Conservation (phyloP, 2,797 vertebrate species). For the Lutra lutra region DNA sequence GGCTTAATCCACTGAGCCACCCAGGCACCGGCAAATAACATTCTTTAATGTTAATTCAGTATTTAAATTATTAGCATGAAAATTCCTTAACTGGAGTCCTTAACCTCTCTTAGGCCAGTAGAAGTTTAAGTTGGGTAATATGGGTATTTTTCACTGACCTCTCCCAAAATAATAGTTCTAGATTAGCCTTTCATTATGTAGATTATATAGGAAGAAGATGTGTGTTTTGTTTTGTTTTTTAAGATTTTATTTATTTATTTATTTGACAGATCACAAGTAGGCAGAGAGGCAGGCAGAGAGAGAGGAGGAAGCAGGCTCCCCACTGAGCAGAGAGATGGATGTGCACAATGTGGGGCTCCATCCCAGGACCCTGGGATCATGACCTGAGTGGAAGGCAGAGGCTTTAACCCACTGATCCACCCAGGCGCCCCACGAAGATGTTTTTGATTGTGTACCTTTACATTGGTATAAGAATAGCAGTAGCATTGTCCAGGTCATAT, state of each 20-base stretch:
- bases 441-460: conserved; percentile 6
- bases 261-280: no score
- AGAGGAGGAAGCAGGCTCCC: no score
- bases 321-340: no score
- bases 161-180: neutral
- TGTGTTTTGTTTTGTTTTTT: no score
- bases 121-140: conserved; percentile 18
- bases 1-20: no score
- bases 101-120: neutral
- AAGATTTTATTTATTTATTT: no score
- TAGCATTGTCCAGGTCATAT: neutral
- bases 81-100: neutral
- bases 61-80: neutral
- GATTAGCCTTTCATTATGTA: neutral
- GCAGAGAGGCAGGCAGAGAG: no score
- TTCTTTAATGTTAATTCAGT: neutral
- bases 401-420: no score
- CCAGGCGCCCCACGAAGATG: neutral
- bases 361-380: no score
- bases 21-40: neutral
- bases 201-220: no score
- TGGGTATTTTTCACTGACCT: neutral
- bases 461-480: neutral
- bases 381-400: no score
- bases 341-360: no score